A percentile compares a stretch with the other conserved stretches of the same genome.
Conservation (phyloP, 23 tunicate genomes). For the Ciona savignyi region DNA sequence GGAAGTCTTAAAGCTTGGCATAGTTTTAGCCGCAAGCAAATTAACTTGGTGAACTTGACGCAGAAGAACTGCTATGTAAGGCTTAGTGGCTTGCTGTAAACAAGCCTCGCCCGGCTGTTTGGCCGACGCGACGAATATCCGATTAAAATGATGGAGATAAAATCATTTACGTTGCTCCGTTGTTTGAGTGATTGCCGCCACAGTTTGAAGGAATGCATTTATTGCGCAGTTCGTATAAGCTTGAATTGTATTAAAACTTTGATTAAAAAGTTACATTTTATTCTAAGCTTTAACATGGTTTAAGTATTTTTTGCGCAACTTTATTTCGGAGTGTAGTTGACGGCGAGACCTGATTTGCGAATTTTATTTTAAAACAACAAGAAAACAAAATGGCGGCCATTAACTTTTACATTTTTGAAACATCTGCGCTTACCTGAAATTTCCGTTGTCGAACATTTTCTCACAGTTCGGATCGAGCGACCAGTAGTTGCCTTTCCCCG, state of each 20-base stretch:
- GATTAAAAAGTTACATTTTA: too few species aligned
- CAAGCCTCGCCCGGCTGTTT: conserved; percentile 12
- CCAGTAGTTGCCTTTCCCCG: conserved; percentile 99
- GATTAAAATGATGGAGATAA: conserved; percentile 27
- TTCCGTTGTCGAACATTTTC: conserved; percentile 99
- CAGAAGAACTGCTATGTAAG: not conserved
- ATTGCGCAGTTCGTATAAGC: too few species aligned
- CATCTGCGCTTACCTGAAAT: conserved; percentile 62
- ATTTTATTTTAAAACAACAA: too few species aligned
- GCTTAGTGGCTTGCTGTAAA: not conserved
- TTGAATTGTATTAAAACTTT: too few species aligned
- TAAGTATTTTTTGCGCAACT: too few species aligned
- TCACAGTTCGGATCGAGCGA: conserved; percentile 99
- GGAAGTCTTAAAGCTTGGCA: not conserved
- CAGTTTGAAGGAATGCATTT: not conserved
- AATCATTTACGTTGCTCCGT: not conserved
- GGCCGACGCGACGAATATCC: conserved; percentile 10
- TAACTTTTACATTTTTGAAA: not conserved
- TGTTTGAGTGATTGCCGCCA: not conserved
- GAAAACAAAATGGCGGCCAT: conserved; percentile 32
- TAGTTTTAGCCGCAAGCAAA: not conserved
- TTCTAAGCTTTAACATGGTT: too few species aligned
- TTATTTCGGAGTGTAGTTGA: too few species aligned
- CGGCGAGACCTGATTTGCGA: too few species aligned
- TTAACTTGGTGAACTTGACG: not conserved